These are phyloP conservation scores for Tetraodon nigroviridis DNA, from an alignment of 2,113 vertebrate species.

Conservation along the genomic window DNA sequence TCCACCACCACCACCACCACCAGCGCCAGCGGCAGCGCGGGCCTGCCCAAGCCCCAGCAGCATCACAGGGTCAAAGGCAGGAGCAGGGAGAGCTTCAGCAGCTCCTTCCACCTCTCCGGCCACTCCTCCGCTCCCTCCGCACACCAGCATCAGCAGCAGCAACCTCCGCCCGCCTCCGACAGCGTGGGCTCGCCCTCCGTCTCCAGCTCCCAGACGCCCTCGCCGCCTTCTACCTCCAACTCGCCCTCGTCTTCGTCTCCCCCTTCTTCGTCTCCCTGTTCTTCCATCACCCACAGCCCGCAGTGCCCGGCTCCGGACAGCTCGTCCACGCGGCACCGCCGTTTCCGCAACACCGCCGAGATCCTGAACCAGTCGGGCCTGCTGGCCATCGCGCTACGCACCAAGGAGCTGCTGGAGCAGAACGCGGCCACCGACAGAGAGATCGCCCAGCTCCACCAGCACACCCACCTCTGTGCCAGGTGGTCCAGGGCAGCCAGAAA, in stretches of 20 bases:
- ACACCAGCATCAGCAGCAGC: not conserved
- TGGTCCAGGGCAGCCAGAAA: slow-evolving; percentile 18
- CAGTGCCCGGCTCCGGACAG: slow-evolving; percentile 5
- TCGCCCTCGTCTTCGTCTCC: slow-evolving; percentile 24
- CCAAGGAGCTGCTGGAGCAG: slow-evolving; percentile 67
- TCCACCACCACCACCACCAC: slow-evolving; percentile 51
- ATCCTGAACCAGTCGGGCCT: slow-evolving; percentile 68
- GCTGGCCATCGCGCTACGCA: slow-evolving; percentile 66
- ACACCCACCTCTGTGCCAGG: slow-evolving; percentile 59
- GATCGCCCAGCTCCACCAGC: slow-evolving; percentile 63
- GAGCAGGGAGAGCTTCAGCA: not conserved
- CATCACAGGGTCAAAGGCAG: slow-evolving; percentile 31
- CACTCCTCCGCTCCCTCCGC: slow-evolving; percentile 17
- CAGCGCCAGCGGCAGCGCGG: no score
- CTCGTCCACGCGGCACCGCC: slow-evolving; percentile 37
- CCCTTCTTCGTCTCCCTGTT: slow-evolving; percentile 28
- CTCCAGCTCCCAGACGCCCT: slow-evolving; percentile 50
- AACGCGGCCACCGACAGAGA: slow-evolving; percentile 55
- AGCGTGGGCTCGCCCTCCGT: slow-evolving; percentile 47
- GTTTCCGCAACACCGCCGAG: slow-evolving; percentile 72
- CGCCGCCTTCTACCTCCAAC: slow-evolving; percentile 6
- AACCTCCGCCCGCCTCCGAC: slow-evolving; percentile 9
- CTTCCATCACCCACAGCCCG: slow-evolving; percentile 25
- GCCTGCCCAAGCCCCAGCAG: slow-evolving; percentile 22
- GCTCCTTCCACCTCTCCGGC: slow-evolving; percentile 5